phyloP scores from a whole-genome alignment of 2,113 vertebrate genomes.

The Syrrhaptes paradoxus region DNA sequence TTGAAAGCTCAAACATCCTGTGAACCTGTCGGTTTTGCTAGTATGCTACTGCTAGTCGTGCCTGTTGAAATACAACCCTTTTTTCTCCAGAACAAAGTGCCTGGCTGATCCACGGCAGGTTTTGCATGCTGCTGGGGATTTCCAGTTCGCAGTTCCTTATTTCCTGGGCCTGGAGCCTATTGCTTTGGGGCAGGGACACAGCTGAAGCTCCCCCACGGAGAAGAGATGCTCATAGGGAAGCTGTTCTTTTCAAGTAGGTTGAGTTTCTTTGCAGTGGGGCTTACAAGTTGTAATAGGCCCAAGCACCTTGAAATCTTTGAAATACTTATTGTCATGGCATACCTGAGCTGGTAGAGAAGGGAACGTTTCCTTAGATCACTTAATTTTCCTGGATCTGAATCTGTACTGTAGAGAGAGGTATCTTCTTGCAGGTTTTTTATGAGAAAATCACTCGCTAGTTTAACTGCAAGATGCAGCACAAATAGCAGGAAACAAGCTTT shows the following conservation, averaged over 20 bases:
- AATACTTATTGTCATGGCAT: background rate
- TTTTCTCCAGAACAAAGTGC: background rate
- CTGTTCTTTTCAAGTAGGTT: background rate
- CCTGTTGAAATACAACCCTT: background rate
- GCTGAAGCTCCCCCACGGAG: background rate
- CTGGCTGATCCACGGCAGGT: background rate
- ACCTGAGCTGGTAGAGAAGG: background rate
- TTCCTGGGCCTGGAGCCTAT: background rate
- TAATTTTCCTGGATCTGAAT: background rate
- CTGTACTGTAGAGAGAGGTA: background rate
- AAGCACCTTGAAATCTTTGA: background rate
- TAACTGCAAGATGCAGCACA: background rate
- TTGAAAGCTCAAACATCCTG: background rate
- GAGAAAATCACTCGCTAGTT: background rate
- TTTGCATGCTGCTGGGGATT: background rate
- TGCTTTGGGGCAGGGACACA: background rate
- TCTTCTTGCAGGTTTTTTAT: background rate
- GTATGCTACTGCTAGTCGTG: background rate
- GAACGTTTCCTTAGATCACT: background rate
- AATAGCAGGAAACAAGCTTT: background rate
- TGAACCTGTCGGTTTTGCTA: background rate
- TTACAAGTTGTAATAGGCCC: background rate
- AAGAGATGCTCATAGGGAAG: background rate
- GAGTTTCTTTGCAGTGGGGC: rapidly evolving
- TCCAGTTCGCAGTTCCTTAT: background rate